These are phyloP conservation scores for Florisuga fusca DNA, from an alignment of 2,797 vertebrate species.

Conservation along the genomic window DNA sequence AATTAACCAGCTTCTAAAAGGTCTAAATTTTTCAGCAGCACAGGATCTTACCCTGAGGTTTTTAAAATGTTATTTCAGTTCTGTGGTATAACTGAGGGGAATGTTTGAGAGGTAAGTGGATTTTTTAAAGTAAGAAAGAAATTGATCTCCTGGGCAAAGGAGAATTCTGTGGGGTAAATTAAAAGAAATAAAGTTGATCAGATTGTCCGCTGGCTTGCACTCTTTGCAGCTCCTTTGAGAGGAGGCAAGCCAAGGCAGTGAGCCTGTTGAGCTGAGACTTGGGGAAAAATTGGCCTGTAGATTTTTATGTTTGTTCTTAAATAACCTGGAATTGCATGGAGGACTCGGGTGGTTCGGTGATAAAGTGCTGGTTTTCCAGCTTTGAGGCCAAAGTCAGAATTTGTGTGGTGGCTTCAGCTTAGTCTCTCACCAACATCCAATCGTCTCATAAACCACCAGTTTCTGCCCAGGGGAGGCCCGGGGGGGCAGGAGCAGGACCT, in stretches of 20 bases:
- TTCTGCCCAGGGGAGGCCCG: neutral
- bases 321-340: neutral
- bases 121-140: slow-evolving; percentile 19
- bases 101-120: slow-evolving; percentile 37
- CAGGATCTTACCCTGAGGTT: slow-evolving; percentile 17
- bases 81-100: neutral
- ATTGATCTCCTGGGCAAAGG: neutral
- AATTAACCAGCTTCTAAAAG: slow-evolving; percentile 75
- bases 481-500: neutral
- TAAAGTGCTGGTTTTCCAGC: slow-evolving; percentile 15
- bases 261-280: neutral
- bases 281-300: neutral
- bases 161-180: neutral
- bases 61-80: slow-evolving; percentile 32
- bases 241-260: neutral
- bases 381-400: neutral
- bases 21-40: slow-evolving; percentile 48
- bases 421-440: neutral
- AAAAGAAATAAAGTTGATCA: slow-evolving; percentile 4
- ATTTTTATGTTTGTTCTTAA: neutral
- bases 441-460: slow-evolving; percentile 14
- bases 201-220: neutral
- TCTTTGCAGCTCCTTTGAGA: slow-evolving; percentile 9
- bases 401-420: neutral
- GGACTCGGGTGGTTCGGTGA: neutral